These are phyloP conservation scores for Sparidentex hasta DNA, from an alignment of 2,797 vertebrate species.

Conservation along the genomic window DNA sequence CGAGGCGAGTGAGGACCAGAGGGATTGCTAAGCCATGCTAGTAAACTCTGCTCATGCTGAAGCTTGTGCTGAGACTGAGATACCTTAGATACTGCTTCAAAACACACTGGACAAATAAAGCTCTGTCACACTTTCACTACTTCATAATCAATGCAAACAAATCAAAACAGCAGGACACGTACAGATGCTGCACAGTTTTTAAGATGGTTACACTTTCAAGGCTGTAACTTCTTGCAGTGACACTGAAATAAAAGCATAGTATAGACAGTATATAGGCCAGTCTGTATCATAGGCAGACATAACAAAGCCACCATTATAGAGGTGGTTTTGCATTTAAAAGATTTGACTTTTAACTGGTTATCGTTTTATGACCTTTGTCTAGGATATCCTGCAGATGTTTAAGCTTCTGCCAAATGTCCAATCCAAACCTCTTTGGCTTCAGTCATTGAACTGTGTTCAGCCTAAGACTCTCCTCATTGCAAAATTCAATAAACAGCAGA, in stretches of 20 bases:
- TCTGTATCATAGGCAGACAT: not conserved
- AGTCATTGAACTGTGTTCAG: not conserved
- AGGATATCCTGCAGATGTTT: not conserved
- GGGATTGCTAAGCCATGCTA: not conserved
- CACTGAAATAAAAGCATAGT: no score
- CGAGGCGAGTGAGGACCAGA: conserved; percentile 19
- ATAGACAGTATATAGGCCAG: no score
- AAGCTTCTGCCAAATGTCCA: no score
- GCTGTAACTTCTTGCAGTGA: not conserved
- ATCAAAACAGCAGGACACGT: not conserved
- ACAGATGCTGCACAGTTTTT: not conserved
- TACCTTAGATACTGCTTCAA: not conserved
- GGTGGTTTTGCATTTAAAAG: not conserved
- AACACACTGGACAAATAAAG: not conserved
- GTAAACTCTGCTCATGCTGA: conserved; percentile 24
- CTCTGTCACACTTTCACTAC: not conserved
- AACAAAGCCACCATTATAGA: not conserved
- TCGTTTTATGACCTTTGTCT: not conserved
- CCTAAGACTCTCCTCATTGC: not conserved
- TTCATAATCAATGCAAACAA: not conserved
- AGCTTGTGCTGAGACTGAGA: conserved; percentile 31
- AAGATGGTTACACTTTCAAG: not conserved
- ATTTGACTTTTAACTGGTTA: not conserved
- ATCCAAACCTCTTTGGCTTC: not conserved
- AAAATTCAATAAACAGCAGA: not conserved